Conservation (phyloP, 1,140 invertebrate species). For the Aphelenchoides besseyi region DNA sequence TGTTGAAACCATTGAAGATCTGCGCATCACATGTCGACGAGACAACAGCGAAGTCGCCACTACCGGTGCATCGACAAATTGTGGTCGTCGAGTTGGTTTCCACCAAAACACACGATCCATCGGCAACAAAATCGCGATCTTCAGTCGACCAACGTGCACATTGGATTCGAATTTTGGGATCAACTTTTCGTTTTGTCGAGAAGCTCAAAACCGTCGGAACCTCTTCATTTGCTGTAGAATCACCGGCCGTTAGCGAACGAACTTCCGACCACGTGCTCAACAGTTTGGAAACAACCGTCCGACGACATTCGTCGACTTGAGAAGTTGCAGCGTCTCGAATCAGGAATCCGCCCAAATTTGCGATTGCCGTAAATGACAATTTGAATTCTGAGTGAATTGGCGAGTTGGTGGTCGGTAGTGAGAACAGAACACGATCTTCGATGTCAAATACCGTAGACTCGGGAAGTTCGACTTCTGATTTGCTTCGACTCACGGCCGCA, state of each 20-base stretch:
- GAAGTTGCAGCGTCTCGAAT: neutral
- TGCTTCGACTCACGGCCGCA: neutral
- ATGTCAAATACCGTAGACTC: neutral
- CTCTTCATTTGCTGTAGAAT: neutral
- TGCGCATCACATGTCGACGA: neutral
- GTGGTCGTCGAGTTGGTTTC: neutral
- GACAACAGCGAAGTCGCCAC: neutral
- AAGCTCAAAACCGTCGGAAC: neutral
- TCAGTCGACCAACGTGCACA: neutral
- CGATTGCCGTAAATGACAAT: neutral
- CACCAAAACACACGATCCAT: neutral
- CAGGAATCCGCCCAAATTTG: neutral
- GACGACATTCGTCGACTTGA: neutral
- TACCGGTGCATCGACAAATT: neutral
- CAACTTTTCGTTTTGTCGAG: neutral
- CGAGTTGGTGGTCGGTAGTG: neutral
- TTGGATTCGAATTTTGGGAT: neutral
- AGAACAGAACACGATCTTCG: neutral
- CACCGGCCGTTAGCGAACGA: neutral
- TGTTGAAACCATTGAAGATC: neutral
- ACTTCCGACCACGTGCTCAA: neutral
- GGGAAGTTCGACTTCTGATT: neutral
- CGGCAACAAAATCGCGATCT: neutral
- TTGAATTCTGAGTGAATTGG: neutral
- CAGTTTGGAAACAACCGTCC: neutral